Base-by-base conservation (phyloP, 2,113 vertebrate genomes). In the Stomatorhinus ivindoensis region DNA sequence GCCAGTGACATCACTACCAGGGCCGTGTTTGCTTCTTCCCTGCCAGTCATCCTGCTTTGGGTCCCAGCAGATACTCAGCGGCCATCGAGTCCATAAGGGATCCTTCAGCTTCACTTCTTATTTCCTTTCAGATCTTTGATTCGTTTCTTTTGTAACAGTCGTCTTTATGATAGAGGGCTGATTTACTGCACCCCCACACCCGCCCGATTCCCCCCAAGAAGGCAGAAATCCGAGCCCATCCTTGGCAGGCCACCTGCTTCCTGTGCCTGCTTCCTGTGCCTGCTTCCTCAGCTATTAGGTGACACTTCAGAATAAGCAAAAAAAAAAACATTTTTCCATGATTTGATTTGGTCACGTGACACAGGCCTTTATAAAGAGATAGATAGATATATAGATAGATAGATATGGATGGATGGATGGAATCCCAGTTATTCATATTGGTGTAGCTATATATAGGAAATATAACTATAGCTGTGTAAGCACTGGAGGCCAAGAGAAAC, bases 1-100 rank as follows among this genome's bases (percentile, higher is more conserved):
- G 73, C 76, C 89, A 90, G 50, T 88, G 65, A 89, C 46, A 83
- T 86, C 86, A 83, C 42, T 42, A 61, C 1, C 27, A 24, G 86
- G 47, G 86, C 73, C 24, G 31, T 17, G 9, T 87, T 46, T n/a
- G 48, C 58, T 27, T 24, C 11, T 9, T 86, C 82, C 80, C 39
- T 42, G 73, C 10, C 65, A 73, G 65, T 73, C n/a, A 35, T 73
- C 13, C 65, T 11, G 65, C 27, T 35, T 35, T 15, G 27, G 65
- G 65, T 4, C 27, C n/a, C 27, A 10, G n/a, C 61, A 0, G 24
- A 65, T 11, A 9, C 61, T 31, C 10, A 4, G 61, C 0, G 10
- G 10, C 10, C 61, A 4, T 69, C 27, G 3, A 69, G 61, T 27
- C n/a, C n/a, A 3, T 10, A 27, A 69, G 35, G 31, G 35, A 42